phyloP scores from a whole-genome alignment of 2,113 vertebrate species.

The Cricetomys ansorgei region DNA sequence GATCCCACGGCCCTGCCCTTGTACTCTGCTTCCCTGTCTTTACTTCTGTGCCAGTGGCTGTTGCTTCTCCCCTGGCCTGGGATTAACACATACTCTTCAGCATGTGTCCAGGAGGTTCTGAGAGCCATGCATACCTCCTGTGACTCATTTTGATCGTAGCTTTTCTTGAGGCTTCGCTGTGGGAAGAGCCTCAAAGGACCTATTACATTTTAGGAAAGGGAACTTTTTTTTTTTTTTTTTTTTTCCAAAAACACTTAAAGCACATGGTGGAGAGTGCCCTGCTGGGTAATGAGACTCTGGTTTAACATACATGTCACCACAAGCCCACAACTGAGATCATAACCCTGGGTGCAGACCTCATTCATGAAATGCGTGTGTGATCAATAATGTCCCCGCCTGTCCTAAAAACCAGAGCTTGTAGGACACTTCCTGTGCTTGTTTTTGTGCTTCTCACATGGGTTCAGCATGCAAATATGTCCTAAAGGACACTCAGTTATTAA shows the following conservation, averaged over 20 bases:
- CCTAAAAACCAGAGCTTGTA: background rate
- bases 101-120: background rate
- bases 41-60: background rate
- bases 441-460: conserved; percentile 11
- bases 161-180: background rate
- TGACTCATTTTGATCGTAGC: background rate
- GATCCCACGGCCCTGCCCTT: background rate
- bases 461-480: conserved; percentile 46
- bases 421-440: background rate
- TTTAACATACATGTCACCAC: background rate
- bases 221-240: too few relatives aligned
- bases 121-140: background rate
- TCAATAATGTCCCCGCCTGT: background rate
- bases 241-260: background rate
- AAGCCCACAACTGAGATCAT: background rate
- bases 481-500: conserved; percentile 37
- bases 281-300: background rate
- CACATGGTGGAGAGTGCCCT: background rate
- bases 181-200: background rate
- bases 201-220: background rate
- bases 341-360: background rate
- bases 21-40: background rate
- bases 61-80: background rate
- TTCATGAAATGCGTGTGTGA: background rate
- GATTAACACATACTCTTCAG: background rate